Evolutionary conservation across 2,888 invertebrate species (phyloP).

Genomic region (Polyploca ridens): DNA sequence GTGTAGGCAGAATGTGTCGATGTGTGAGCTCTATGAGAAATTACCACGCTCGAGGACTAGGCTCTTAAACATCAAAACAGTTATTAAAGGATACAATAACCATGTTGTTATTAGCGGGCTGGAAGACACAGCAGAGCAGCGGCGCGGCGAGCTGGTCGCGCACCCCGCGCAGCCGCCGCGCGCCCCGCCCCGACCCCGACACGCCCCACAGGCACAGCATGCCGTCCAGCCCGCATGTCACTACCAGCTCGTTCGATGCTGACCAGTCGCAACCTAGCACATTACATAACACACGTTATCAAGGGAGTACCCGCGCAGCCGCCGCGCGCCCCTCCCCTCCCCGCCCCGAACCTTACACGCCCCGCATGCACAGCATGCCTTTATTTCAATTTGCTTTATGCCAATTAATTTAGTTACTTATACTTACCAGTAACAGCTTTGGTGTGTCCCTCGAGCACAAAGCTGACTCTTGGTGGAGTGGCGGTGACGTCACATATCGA

Average conservation of each 20-base stretch:
- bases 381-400: too few relatives aligned
- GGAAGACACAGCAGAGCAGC: constrained; percentile 90
- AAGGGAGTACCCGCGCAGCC: too few relatives aligned
- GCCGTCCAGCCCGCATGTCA: constrained; percentile 90
- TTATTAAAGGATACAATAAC: constrained; percentile 89
- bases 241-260: constrained; percentile 91
- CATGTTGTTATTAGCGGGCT: constrained; percentile 94
- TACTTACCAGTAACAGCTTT: constrained; percentile 88
- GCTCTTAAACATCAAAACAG: neutral
- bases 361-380: too few relatives aligned
- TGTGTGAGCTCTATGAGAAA: too few relatives aligned
- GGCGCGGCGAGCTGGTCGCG: constrained; percentile 86
- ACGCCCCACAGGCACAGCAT: constrained; percentile 90
- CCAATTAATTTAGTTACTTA: neutral
- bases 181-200: constrained; percentile 63
- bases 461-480: constrained; percentile 88
- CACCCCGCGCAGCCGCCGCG: constrained; percentile 86
- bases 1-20: too few relatives aligned
- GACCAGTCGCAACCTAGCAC: constrained; percentile 92
- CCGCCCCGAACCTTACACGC: too few relatives aligned
- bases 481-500: constrained; percentile 92
- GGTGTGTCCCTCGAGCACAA: constrained; percentile 90
- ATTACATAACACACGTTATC: too few relatives aligned
- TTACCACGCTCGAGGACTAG: too few relatives aligned
- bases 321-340: too few relatives aligned